phyloP scores from a whole-genome alignment of 2,797 vertebrate genomes.

The Yasuhikotakia modesta region DNA sequence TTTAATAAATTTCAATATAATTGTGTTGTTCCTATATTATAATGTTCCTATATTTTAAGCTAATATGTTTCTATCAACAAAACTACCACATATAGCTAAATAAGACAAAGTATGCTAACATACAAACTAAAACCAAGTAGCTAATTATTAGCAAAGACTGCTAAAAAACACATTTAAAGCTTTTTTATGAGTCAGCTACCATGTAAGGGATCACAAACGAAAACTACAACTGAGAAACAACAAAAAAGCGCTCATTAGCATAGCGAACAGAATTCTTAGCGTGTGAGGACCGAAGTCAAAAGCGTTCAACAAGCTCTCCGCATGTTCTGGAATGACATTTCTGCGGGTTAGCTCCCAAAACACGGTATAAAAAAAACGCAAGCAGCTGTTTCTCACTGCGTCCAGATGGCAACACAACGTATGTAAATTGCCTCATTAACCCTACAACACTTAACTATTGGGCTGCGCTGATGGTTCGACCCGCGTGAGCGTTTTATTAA shows the following conservation, averaged over 20 bases:
- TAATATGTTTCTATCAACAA: too few relatives aligned
- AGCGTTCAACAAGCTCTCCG: conserved; percentile 42
- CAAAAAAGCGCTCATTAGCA: conserved; percentile 25
- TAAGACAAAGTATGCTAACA: conserved; percentile 9
- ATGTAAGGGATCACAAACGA: neutral
- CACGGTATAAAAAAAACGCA: conserved; percentile 57
- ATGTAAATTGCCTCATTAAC: conserved; percentile 83
- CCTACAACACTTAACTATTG: conserved; percentile 75
- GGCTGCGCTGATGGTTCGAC: conserved; percentile 70
- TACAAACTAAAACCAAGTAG: too few relatives aligned
- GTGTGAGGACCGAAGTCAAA: conserved; percentile 37
- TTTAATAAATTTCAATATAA: too few relatives aligned
- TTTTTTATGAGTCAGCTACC: conserved; percentile 5
- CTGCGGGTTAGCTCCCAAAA: conserved; percentile 58
- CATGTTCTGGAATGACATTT: conserved; percentile 62
- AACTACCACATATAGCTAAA: too few relatives aligned
- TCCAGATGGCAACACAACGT: conserved; percentile 74
- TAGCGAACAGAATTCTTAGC: neutral
- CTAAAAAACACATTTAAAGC: conserved; percentile 19
- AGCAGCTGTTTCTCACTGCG: conserved; percentile 70
- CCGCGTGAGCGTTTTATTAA: conserved; percentile 75
- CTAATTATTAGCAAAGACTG: neutral
- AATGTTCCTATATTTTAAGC: too few relatives aligned
- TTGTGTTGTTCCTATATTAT: too few relatives aligned
- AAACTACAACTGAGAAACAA: conserved; percentile 7